Evolutionary conservation across 2,888 invertebrate genomes (phyloP), one percentile per base, ranked within the genome.

Genomic region (Melinaea marsaeus): DNA sequence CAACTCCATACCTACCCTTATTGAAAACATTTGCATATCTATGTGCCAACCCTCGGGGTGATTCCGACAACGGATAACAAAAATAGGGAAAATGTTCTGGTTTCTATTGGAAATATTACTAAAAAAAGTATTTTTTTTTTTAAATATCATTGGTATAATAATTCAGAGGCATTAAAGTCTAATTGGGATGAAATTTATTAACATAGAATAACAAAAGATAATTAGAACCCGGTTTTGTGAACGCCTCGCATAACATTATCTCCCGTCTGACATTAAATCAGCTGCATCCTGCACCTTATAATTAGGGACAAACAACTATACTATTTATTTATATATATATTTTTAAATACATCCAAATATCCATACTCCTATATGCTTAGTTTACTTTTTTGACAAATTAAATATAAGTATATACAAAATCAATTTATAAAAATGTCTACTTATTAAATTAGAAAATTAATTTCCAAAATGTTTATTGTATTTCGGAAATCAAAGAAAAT

Each of bases 151-250:
- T 45, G 42, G 58, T 58, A 61, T 22, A 58, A 64, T 68, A 73
- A 72, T 69, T 72, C 61, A 47, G 35, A 57, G 48, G 57, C 64
- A 13, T 46, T 63, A 66, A 63, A 70, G 69, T 71, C 69, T 63
- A 81, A 80, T 81, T 82, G 76, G 74, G 78, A 76, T 75, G 78
- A 81, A 84, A 80, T 85, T 82, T 84, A 89, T 90, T 90, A 88
- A 82, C 90, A 89, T 90, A 90, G 82, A 90, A 88, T 87, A 90
- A 90, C 90, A 90, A 82, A 84, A 80, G 79, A 80, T 89, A 89
- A 90, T 90, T 87, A 88, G 80, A 76, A 75, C 70, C 75, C 72
- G 76, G 73, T 74, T 72, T 70, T 64, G 68, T 68, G 62, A 72
- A 71, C 71, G 69, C 74, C 74, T 72, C 74, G 84, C 84, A 83